phyloP scores from a whole-genome alignment of 92 coral and sea anemone genomes.

The Porites divaricata region DNA sequence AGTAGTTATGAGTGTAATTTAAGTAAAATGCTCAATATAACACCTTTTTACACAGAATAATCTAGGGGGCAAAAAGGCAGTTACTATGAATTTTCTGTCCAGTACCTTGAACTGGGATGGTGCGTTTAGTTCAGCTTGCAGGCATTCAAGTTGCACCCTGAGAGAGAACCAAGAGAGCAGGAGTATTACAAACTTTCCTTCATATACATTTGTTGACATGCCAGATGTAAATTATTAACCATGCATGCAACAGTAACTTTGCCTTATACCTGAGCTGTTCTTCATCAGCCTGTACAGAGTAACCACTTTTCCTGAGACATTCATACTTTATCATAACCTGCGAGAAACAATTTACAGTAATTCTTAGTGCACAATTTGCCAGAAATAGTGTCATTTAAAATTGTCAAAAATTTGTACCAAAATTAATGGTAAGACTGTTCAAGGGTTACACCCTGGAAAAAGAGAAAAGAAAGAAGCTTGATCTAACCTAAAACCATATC shows the following conservation, averaged over 20 bases:
- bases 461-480: slow-evolving; percentile 18
- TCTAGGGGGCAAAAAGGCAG: too few relatives aligned
- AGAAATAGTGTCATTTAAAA: slow-evolving; percentile 10
- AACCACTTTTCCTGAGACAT: slow-evolving; percentile 88
- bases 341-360: not conserved
- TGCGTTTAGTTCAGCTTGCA: slow-evolving; percentile 92
- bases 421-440: not conserved
- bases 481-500: slow-evolving; percentile 12
- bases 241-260: too few relatives aligned
- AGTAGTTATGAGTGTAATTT: too few relatives aligned
- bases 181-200: too few relatives aligned
- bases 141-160: slow-evolving; percentile 89
- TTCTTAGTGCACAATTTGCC: not conserved
- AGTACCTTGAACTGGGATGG: slow-evolving; percentile 94
- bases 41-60: too few relatives aligned
- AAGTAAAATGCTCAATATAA: too few relatives aligned
- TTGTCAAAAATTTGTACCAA: not conserved
- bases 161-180: not conserved
- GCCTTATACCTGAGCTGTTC: slow-evolving; percentile 86
- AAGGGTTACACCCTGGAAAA: slow-evolving; percentile 14
- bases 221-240: too few relatives aligned
- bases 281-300: slow-evolving; percentile 94
- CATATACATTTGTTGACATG: too few relatives aligned
- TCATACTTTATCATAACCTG: slow-evolving; percentile 95
- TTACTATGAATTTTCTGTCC: too few relatives aligned